Conservation (phyloP, 2,797 vertebrate species). For the Cacajao melanocephalus region DNA sequence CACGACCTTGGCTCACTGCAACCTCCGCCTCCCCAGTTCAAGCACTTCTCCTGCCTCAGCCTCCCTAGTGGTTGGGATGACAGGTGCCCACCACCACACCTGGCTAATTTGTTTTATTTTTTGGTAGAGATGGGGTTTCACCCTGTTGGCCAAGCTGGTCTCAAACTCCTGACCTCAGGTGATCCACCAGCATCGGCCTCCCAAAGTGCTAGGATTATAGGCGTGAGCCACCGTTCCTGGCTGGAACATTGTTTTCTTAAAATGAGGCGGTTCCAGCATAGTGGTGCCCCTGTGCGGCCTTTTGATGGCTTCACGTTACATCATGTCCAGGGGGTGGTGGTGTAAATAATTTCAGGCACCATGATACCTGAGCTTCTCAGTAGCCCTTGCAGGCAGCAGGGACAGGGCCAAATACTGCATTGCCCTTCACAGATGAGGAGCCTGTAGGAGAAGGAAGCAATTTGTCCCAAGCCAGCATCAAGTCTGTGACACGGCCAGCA, state of each 20-base stretch:
- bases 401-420: not conserved
- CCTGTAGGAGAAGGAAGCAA: not conserved
- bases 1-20: too few species aligned
- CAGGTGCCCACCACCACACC: too few species aligned
- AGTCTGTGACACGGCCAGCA: not conserved
- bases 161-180: too few species aligned
- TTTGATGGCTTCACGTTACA: not conserved
- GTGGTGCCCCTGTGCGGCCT: not conserved
- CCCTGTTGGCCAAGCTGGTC: too few species aligned
- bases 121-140: too few species aligned
- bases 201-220: not conserved
- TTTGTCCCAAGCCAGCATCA: not conserved
- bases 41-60: too few species aligned
- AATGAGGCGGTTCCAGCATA: not conserved
- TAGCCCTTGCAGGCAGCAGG: not conserved
- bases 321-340: not conserved
- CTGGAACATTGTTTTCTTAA: not conserved
- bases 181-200: too few species aligned
- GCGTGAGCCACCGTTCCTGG: not conserved
- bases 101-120: too few species aligned
- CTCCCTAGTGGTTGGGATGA: too few species aligned
- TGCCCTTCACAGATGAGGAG: not conserved
- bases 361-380: not conserved
- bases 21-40: too few species aligned
- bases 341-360: not conserved